Conservation (phyloP, 2,888 invertebrate species). For the Micropterix aruncella region DNA sequence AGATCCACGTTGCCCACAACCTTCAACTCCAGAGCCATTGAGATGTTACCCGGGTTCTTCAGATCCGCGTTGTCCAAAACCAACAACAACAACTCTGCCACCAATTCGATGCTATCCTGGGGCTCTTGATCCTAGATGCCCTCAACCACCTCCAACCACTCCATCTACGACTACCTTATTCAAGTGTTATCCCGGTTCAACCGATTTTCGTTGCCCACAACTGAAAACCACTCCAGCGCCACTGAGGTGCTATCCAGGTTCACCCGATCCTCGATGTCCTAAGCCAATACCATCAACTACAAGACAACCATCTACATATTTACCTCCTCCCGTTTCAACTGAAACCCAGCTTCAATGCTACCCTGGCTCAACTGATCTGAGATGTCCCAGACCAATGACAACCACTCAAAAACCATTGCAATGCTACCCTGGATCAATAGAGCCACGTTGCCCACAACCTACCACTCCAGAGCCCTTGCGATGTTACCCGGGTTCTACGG, state of each 20-base stretch:
- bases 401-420: constrained; percentile 8
- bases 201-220: constrained; percentile 16
- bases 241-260: constrained; percentile 11
- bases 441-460: constrained; percentile 21
- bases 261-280: constrained; percentile 14
- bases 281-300: constrained; percentile 9
- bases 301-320: no score
- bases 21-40: constrained; percentile 15
- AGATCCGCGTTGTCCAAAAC: constrained; percentile 14
- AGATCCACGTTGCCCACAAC: constrained; percentile 18
- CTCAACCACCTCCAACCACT: constrained; percentile 14
- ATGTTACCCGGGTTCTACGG: no score
- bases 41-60: constrained; percentile 15
- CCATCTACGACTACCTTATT: constrained; percentile 11
- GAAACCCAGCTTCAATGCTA: no score
- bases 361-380: constrained; percentile 16
- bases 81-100: constrained; percentile 13
- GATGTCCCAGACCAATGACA: constrained; percentile 19
- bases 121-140: constrained; percentile 16
- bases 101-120: constrained; percentile 20
- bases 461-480: no score
- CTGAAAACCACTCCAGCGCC: constrained; percentile 13
- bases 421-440: constrained; percentile 15
- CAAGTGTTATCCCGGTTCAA: constrained; percentile 22
- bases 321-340: no score